phyloP scores from a whole-genome alignment of 2,888 invertebrate species.

The Drosophila parthenogenetica region DNA sequence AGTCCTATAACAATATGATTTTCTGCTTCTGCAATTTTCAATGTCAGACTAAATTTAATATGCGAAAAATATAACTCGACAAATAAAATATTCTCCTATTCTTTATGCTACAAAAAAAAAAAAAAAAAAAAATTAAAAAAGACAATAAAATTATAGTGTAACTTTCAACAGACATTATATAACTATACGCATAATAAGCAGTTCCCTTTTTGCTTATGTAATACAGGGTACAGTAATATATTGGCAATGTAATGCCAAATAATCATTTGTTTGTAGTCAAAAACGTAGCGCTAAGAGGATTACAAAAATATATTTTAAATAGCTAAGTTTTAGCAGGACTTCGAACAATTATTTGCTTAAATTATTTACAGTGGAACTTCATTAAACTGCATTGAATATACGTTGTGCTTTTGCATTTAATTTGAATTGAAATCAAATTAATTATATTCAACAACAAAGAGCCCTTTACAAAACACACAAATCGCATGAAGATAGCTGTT shows the following conservation, averaged over 20 bases:
- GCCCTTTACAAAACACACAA: conserved; percentile 24
- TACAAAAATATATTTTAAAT: background rate
- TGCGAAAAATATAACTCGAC: background rate
- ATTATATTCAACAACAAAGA: conserved; percentile 47
- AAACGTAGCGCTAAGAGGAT: background rate
- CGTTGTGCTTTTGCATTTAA: conserved; percentile 44
- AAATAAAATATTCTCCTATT: background rate
- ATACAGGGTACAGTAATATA: background rate
- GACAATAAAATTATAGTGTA: background rate
- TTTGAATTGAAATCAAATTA: conserved; percentile 57
- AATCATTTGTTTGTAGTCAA: background rate
- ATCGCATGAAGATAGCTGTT: conserved; percentile 38
- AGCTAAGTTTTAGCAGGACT: background rate
- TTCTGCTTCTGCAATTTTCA: conserved; percentile 37
- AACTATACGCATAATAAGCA: no score
- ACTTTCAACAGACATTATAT: no score
- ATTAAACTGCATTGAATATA: conserved; percentile 31
- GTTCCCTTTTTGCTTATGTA: background rate
- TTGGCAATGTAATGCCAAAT: no score
- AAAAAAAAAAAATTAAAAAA: background rate
- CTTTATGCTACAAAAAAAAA: background rate
- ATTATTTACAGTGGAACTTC: background rate
- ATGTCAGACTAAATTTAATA: conserved; percentile 36
- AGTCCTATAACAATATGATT: conserved; percentile 47
- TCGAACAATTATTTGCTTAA: conserved; percentile 3